phyloP scores from a whole-genome alignment of 2,113 vertebrate species.

The Xyrauchen texanus region DNA sequence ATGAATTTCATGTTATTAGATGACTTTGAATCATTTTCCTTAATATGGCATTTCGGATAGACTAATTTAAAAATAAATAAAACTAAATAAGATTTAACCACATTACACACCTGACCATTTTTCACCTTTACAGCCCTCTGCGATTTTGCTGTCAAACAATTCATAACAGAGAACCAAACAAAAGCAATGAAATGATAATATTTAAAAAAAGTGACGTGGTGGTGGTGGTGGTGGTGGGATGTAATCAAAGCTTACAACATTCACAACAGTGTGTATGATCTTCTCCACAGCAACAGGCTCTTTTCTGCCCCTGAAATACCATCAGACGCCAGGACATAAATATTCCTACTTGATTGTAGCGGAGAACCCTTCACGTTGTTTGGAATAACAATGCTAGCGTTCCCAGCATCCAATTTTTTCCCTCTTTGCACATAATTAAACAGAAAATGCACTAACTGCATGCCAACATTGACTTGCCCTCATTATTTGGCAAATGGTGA shows the following conservation, averaged over 20 bases:
- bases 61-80: background rate
- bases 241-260: constrained; percentile 4
- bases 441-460: constrained; percentile 20
- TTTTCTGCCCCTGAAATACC: constrained; percentile 34
- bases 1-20: background rate
- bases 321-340: constrained; percentile 38
- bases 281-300: constrained; percentile 3
- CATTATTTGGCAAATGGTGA: background rate
- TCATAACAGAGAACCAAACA: background rate
- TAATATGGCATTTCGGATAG: background rate
- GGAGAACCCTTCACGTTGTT: constrained; percentile 25
- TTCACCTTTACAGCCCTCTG: background rate
- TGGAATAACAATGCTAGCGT: constrained; percentile 42
- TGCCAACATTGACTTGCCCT: background rate
- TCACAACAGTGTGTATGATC: background rate
- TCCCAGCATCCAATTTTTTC: background rate
- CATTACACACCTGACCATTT: background rate
- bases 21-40: background rate
- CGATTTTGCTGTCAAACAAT: background rate
- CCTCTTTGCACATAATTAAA: constrained; percentile 34
- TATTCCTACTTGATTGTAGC: constrained; percentile 36
- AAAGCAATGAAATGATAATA: background rate
- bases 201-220: too few species aligned
- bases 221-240: too few species aligned
- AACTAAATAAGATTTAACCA: background rate